Evolutionary conservation across 2,888 invertebrate genomes (phyloP).

Genomic region (Myathropa florea): DNA sequence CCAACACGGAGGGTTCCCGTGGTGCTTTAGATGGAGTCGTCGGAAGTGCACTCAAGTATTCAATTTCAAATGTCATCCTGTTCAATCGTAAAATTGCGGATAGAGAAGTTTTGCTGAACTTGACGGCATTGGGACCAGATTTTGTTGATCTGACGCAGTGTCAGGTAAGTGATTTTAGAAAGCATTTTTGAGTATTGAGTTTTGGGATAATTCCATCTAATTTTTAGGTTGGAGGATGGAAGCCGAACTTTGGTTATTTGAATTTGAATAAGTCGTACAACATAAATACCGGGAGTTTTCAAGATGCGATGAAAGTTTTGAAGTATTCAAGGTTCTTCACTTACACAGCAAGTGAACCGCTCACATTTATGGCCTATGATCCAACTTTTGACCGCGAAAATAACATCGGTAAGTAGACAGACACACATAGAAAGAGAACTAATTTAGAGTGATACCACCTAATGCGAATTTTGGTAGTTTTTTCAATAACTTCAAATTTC

Average conservation of each 20-base stretch:
- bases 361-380: conserved; percentile 79
- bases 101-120: conserved; percentile 75
- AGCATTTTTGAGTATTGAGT: neutral
- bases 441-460: too few relatives aligned
- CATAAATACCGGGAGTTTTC: conserved; percentile 74
- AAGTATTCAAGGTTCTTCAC: conserved; percentile 84
- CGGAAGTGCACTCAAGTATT: conserved; percentile 73
- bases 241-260: conserved; percentile 78
- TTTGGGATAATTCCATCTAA: neutral
- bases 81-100: conserved; percentile 76
- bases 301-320: conserved; percentile 81
- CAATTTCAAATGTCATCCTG: conserved; percentile 78
- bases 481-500: too few relatives aligned
- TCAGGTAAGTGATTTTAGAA: conserved; percentile 73
- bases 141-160: conserved; percentile 78
- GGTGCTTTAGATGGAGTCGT: conserved; percentile 75
- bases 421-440: too few relatives aligned
- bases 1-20: conserved; percentile 71
- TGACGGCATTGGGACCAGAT: conserved; percentile 80
- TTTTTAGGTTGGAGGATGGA: conserved; percentile 75
- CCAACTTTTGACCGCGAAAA: conserved; percentile 54
- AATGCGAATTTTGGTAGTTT: too few relatives aligned
- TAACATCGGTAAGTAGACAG: conserved; percentile 11
- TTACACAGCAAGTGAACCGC: conserved; percentile 85
- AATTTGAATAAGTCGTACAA: conserved; percentile 75